Base-by-base conservation (phyloP, 1,140 invertebrate genomes). In the Ooceraea biroi region DNA sequence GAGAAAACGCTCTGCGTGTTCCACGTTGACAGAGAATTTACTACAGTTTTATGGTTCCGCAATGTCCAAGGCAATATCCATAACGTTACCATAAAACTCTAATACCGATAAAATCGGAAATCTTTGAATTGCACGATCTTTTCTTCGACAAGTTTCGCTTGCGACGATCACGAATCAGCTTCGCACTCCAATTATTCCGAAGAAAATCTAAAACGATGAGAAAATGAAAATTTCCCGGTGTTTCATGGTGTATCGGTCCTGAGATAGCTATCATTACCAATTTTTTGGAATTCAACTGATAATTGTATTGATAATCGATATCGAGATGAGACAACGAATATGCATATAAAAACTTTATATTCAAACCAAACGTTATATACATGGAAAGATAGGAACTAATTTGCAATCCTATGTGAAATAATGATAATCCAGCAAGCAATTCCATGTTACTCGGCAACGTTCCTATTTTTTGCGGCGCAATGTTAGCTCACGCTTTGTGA, bases 51-150 rank as follows among this genome's bases (percentile, higher is more conserved):
- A 83, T 30, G 48, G 55, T 17, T 55, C 17, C 19, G 10, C 27
- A 10, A 65, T 22, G 17, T 82, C 46, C 27, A 3, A 36, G 10
- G 44, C 55, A 41, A 63, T 66, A 50, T 25, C 44, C 52, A 41
- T 68, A 83, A 85, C n/a, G 41, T 41, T 50, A 52, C n/a, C 48
- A 36, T 61, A 55, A 74, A 82, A 61, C 36, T 46, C 46, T 36
- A 74, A 58, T 68, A 27, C 11, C 36, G 14, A 65, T 57, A 44
- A 87, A 74, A 86, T 85, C 50, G 74, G n/a, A 82, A 73, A 82
- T 82, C 41, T 73, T 73, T 60, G 44, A 80, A 27, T 80, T 52
- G 48, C 30, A 19, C 22, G 36, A 3, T 17, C 4, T 19, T 19
- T n/a, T 52, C 58, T 57, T 66, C 30, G 27, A n/a, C 36, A 85